phyloP scores from a whole-genome alignment of 1,140 invertebrate genomes.

The Sogatella furcifera region DNA sequence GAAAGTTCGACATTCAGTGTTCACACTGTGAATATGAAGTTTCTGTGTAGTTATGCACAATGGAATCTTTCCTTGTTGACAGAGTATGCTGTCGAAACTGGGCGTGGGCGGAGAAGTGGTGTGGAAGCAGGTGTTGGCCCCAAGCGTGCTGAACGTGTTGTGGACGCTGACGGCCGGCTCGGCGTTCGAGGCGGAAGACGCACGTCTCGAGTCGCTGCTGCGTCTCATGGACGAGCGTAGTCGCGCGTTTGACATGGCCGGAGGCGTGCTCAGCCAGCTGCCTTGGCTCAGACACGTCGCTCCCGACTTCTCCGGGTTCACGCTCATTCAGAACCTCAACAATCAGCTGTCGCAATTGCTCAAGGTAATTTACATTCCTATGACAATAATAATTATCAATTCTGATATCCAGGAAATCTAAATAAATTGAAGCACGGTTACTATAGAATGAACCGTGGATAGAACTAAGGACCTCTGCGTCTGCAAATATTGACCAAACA shows the following conservation, averaged over 20 bases:
- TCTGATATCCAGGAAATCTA: too few relatives aligned
- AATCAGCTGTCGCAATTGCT: constrained; percentile 43
- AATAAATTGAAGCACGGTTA: too few relatives aligned
- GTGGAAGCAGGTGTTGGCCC: constrained; percentile 26
- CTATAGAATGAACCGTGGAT: too few relatives aligned
- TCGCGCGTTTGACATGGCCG: constrained; percentile 54
- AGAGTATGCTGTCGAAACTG: neutral
- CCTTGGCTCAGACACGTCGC: constrained; percentile 58
- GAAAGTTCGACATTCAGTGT: too few relatives aligned
- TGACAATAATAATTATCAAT: too few relatives aligned
- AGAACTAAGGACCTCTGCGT: too few relatives aligned
- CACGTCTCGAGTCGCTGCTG: constrained; percentile 43
- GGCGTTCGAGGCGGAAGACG: constrained; percentile 29
- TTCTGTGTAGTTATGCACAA: too few relatives aligned
- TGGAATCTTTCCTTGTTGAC: too few relatives aligned
- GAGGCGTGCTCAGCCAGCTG: constrained; percentile 51
- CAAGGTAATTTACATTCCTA: constrained; percentile 32
- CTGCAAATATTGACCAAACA: too few relatives aligned
- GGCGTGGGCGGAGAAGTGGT: neutral
- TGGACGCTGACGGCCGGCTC: constrained; percentile 61
- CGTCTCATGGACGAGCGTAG: constrained; percentile 48
- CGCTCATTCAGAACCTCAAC: constrained; percentile 50
- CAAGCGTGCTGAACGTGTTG: constrained; percentile 58
- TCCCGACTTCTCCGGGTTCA: constrained; percentile 54
- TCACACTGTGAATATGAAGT: too few relatives aligned